Evolutionary conservation across 2,797 vertebrate species (phyloP).

Genomic region (Pygocentrus nattereri): DNA sequence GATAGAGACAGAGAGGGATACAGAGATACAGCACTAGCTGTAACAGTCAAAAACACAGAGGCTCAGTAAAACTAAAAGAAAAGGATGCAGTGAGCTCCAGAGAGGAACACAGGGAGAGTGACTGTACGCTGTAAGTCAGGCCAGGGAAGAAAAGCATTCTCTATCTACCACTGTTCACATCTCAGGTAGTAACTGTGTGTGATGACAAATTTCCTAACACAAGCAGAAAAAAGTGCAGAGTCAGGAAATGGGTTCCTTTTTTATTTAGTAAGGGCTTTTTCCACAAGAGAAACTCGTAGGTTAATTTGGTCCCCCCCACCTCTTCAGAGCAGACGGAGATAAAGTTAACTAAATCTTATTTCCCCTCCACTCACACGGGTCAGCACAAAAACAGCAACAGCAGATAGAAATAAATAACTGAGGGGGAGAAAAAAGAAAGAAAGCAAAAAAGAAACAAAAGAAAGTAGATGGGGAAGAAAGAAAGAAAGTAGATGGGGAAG

Average conservation of each 20-base stretch:
- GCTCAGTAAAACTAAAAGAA: not conserved
- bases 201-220: conserved; percentile 82
- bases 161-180: conserved; percentile 76
- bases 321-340: conserved; percentile 58
- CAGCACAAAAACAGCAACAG: conserved; percentile 54
- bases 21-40: not conserved
- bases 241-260: conserved; percentile 73
- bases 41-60: not conserved
- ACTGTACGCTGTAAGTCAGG: not conserved
- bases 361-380: conserved; percentile 50
- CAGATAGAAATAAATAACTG: conserved; percentile 42
- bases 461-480: not conserved
- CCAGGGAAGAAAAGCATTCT: conserved; percentile 39
- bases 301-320: conserved; percentile 65
- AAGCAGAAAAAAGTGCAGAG: conserved; percentile 81
- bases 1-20: conserved; percentile 8
- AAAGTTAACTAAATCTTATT: conserved; percentile 67
- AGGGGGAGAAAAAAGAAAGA: not conserved
- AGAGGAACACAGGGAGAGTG: not conserved
- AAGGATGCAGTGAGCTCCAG: not conserved
- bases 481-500: not conserved
- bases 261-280: conserved; percentile 73
- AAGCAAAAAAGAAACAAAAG: not conserved
- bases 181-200: conserved; percentile 79
- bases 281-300: conserved; percentile 68